Evolutionary conservation across 2,797 vertebrate genomes (phyloP), one percentile per base, ranked within the genome.

Genomic region (Phoxinus dragarum): DNA sequence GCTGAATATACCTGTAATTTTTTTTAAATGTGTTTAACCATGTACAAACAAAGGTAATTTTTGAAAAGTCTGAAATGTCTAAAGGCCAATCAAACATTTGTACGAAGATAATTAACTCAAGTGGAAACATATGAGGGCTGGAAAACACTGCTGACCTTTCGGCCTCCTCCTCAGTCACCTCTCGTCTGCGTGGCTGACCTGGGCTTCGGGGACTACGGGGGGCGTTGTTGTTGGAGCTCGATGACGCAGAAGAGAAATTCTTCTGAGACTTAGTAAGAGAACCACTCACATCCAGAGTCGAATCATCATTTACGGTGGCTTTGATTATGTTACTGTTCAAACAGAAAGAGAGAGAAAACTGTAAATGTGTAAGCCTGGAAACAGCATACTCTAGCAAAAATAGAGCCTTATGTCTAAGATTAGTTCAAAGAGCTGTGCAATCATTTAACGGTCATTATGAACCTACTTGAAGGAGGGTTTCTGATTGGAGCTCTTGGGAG

Each of bases 121-220:
- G 23, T n/a, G 54, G 21, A 77, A 64, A 79, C 56, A 14, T 21
- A 19, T 21, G 17, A 34, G 10, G 19, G 14, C 52, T 34, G 11
- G 6, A 68, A 23, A 54, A 64, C 42, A 75, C 31, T 56, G 64
- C 88, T 92, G 86, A 99, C 98, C 97, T 97, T 92, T 99, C 98
- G 0, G 97, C 98, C 93, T 99, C 98, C 92, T 98, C 97, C 86
- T 98, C 97, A 0, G 96, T 97, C 91, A 97, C 98, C 90, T 98
- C 97, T 87, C 86, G 94, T 89, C 95, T 91, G 40, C 91, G 89
- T 1, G 92, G 82, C 67, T 56, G 90, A 36, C 89, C 69, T 0
- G 91, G 89, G 85, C 93, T 93, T 2, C 89, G 90, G 0, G 91
- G 90, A 86, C 93, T 92, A 2, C 86, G 88, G 0, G 91, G 90